A percentile compares a stretch with the other conserved stretches of the same genome.
phyloP scores from a whole-genome alignment of 2,797 vertebrate genomes.

The Uromys caudimaculatus region DNA sequence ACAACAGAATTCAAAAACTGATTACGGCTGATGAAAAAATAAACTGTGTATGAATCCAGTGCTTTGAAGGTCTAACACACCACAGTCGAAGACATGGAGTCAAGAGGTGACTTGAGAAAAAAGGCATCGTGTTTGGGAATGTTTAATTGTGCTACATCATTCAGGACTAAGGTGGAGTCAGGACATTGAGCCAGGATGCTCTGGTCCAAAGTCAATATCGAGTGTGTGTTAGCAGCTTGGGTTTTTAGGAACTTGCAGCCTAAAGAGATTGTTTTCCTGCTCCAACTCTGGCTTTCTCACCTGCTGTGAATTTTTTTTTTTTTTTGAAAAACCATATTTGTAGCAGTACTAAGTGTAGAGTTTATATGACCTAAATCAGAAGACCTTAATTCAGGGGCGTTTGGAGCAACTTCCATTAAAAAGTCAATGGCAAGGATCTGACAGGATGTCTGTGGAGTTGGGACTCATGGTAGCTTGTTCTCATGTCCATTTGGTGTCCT shows the following conservation, averaged over 20 bases:
- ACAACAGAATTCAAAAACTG: constrained; percentile 86
- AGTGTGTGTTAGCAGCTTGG: neutral
- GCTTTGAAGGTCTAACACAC: constrained; percentile 77
- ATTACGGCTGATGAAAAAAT: constrained; percentile 87
- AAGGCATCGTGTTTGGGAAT: neutral
- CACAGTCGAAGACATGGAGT: constrained; percentile 56
- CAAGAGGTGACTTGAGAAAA: neutral
- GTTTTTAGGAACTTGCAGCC: neutral
- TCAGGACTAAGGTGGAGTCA: neutral
- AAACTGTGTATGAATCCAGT: constrained; percentile 79
- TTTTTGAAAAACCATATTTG: constrained; percentile 37
- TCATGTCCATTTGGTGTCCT: neutral
- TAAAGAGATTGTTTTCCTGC: neutral
- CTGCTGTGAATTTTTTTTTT: neutral
- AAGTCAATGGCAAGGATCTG: constrained; percentile 48
- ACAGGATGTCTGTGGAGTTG: neutral
- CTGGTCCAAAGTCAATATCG: neutral
- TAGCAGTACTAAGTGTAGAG: constrained; percentile 62
- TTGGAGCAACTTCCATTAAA: constrained; percentile 71
- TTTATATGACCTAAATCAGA: constrained; percentile 71
- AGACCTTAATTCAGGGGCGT: constrained; percentile 52
- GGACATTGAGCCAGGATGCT: neutral
- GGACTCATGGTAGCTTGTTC: neutral
- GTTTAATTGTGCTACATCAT: no score
- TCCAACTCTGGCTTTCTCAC: neutral